phyloP scores from a whole-genome alignment of 2,113 vertebrate genomes.

The Marmota flaviventris region DNA sequence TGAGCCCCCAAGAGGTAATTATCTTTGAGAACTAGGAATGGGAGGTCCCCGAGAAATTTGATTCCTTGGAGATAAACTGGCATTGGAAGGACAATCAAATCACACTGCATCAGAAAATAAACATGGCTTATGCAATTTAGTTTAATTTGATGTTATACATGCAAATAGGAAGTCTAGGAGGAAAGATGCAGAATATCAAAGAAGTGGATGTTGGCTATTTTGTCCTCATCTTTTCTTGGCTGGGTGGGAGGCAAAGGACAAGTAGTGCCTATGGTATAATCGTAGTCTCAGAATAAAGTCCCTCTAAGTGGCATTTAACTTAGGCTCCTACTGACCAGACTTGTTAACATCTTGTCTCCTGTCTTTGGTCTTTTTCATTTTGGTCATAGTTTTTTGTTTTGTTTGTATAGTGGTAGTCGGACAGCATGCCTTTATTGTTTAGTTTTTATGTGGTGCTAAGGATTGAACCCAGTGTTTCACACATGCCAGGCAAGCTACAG shows the following conservation, averaged over 20 bases:
- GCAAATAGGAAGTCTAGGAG: not conserved
- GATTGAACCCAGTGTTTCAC: too few species aligned
- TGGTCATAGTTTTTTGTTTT: not conserved
- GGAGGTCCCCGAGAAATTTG: not conserved
- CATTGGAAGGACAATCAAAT: not conserved
- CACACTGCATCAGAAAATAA: too few species aligned
- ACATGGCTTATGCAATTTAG: not conserved
- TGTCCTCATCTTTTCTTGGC: not conserved
- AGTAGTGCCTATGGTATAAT: fast-evolving
- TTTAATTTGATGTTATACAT: not conserved
- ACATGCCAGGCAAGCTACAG: too few species aligned
- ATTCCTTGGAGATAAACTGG: not conserved
- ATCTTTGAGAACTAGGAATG: not conserved
- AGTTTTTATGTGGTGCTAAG: too few species aligned
- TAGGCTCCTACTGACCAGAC: not conserved
- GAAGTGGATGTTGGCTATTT: fast-evolving
- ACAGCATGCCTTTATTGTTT: too few species aligned
- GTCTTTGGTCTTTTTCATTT: not conserved
- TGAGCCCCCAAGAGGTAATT: not conserved
- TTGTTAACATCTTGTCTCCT: not conserved
- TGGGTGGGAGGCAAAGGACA: not conserved
- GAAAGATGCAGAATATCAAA: not conserved
- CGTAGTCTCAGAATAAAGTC: not conserved
- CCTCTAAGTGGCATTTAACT: fast-evolving
- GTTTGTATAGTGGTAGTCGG: not conserved